Percentiles rank a stretch among this genome's conserved stretches.
Evolutionary conservation across 2,888 invertebrate species (phyloP).

Genomic region (Cinara cedri): DNA sequence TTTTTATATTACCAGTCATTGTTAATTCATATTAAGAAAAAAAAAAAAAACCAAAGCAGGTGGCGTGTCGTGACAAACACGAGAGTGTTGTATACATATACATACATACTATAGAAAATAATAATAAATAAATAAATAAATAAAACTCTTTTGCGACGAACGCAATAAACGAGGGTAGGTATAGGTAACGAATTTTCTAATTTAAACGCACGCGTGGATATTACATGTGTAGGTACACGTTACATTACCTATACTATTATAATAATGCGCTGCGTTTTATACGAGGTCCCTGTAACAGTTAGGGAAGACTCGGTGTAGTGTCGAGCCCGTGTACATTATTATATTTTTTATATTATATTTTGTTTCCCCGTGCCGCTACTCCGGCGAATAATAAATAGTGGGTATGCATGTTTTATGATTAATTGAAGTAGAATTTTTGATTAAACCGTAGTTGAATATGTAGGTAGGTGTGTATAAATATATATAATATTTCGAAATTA

Average conservation of each 20-base stretch:
- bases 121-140: neutral
- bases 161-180: neutral
- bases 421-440: slow-evolving; percentile 48
- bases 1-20: slow-evolving; percentile 7
- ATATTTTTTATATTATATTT: too few species aligned
- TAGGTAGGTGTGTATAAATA: too few species aligned
- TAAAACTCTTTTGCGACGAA: neutral
- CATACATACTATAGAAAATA: neutral
- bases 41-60: neutral
- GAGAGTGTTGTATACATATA: neutral
- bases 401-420: slow-evolving; percentile 31
- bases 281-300: neutral
- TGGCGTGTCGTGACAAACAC: slow-evolving; percentile 44
- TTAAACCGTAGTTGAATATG: neutral
- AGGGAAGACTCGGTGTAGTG: too few species aligned
- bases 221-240: neutral
- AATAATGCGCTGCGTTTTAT: neutral
- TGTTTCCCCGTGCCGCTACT: neutral
- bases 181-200: slow-evolving; percentile 10
- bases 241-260: neutral
- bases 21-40: slow-evolving; percentile 30
- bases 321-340: neutral
- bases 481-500: slow-evolving; percentile 41
- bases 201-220: neutral
- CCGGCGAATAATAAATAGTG: slow-evolving; percentile 28